Evolutionary conservation across 2,113 vertebrate species (phyloP).

Genomic region (Brevimyrus niger): DNA sequence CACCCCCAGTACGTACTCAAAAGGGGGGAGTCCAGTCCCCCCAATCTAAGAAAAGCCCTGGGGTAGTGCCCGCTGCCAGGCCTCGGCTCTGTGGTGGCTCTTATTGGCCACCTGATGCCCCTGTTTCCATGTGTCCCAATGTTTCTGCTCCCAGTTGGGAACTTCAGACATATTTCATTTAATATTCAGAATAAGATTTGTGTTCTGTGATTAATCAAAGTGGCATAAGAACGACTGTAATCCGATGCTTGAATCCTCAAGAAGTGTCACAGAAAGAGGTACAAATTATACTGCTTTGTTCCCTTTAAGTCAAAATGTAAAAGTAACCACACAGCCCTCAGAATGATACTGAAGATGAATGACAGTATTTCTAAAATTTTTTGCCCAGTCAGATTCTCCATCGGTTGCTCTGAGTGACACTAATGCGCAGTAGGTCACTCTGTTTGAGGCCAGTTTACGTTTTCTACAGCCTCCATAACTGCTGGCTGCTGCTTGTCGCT

Average conservation of each 20-base stretch:
- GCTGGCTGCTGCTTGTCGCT: neutral
- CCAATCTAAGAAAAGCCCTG: neutral
- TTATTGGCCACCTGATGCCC: neutral
- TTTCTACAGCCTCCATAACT: neutral
- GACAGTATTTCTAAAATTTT: neutral
- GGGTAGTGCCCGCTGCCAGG: neutral
- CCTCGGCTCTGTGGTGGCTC: neutral
- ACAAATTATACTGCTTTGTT: neutral
- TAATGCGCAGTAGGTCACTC: neutral
- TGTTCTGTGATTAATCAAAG: neutral
- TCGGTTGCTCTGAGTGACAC: neutral
- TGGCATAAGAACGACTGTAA: neutral
- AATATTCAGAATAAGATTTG: neutral
- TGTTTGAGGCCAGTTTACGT: neutral
- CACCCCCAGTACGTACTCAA: neutral
- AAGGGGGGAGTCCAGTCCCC: neutral
- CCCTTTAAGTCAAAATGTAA: neutral
- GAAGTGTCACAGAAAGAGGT: neutral
- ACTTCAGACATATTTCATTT: neutral
- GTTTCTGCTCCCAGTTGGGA: neutral
- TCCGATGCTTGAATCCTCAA: neutral
- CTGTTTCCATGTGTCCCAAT: neutral
- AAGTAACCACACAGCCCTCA: neutral
- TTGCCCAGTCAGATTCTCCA: neutral
- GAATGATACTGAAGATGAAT: neutral